These are phyloP conservation scores for Euspilapteryx auroguttella DNA, from an alignment of 2,888 invertebrate genomes.

Conservation along the genomic window DNA sequence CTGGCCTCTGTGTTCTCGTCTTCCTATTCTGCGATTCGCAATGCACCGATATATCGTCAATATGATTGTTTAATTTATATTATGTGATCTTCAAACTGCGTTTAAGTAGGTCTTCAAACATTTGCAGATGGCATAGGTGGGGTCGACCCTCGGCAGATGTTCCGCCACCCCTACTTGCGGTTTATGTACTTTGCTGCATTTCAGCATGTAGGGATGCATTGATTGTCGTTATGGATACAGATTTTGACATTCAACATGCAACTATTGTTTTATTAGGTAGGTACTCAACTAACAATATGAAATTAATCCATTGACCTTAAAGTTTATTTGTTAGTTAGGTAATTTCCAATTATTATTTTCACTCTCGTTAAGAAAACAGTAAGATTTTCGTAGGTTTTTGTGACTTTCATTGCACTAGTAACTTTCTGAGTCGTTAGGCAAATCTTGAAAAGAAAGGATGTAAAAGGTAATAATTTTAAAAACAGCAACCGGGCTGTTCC, in stretches of 20 bases:
- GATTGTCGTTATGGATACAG: not conserved
- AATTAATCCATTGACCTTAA: too few relatives aligned
- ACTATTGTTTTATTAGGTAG: too few relatives aligned
- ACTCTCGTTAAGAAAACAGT: too few relatives aligned
- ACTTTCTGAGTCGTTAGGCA: not conserved
- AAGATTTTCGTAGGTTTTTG: too few relatives aligned
- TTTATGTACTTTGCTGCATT: conserved; percentile 16
- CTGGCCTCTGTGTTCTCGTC: too few relatives aligned
- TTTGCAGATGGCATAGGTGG: conserved; percentile 47
- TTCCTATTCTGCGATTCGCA: conserved; percentile 44
- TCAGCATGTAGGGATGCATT: not conserved
- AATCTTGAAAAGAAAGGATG: not conserved
- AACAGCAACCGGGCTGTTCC: conserved; percentile 17
- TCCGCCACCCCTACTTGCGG: conserved; percentile 17
- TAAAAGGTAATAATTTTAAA: conserved; percentile 8
- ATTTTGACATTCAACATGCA: not conserved
- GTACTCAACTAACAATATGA: too few relatives aligned
- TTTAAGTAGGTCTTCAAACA: conserved; percentile 55
- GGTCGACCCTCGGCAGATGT: conserved; percentile 32
- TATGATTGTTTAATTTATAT: conserved; percentile 55
- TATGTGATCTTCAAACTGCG: conserved; percentile 52
- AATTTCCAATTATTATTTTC: too few relatives aligned
- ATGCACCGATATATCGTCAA: conserved; percentile 43
- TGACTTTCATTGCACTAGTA: too few relatives aligned
- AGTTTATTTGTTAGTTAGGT: too few relatives aligned